These are phyloP conservation scores for Cyclura pinguis DNA, from an alignment of 2,797 vertebrate genomes.

Conservation along the genomic window DNA sequence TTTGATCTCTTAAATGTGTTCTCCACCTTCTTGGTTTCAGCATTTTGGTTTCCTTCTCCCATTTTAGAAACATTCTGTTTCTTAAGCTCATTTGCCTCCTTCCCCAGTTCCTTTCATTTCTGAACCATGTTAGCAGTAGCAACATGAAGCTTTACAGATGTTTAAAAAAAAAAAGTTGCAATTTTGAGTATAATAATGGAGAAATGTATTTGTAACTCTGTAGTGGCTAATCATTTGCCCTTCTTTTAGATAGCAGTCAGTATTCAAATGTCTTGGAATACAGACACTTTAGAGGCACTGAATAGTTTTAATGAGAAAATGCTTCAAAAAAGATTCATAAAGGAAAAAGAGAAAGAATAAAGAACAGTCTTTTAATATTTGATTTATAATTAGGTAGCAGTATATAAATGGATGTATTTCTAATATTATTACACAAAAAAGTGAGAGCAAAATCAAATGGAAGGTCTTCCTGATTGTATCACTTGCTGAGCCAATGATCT, in stretches of 20 bases:
- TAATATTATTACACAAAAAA: conserved; percentile 9
- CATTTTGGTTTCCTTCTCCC: background rate
- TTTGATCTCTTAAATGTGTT: background rate
- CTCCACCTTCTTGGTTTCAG: background rate
- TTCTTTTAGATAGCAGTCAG: background rate
- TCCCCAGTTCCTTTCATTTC: background rate
- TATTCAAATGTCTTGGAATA: background rate
- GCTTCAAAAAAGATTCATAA: background rate
- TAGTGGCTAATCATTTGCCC: background rate
- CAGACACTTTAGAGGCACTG: background rate
- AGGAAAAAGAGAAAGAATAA: accelerated
- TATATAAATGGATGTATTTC: background rate
- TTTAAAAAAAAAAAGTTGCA: background rate
- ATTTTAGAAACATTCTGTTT: background rate
- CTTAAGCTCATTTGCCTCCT: background rate
- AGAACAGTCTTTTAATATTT: conserved; percentile 33
- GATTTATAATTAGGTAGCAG: conserved; percentile 26
- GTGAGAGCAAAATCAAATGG: conserved; percentile 8
- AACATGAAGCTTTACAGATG: background rate
- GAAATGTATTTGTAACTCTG: background rate
- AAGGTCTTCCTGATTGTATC: background rate
- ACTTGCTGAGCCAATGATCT: background rate
- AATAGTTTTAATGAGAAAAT: conserved; percentile 2
- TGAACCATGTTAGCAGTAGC: background rate
- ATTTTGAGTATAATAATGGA: background rate